Conservation (phyloP, 2,888 invertebrate genomes). For the Tenthredo distinguenda region DNA sequence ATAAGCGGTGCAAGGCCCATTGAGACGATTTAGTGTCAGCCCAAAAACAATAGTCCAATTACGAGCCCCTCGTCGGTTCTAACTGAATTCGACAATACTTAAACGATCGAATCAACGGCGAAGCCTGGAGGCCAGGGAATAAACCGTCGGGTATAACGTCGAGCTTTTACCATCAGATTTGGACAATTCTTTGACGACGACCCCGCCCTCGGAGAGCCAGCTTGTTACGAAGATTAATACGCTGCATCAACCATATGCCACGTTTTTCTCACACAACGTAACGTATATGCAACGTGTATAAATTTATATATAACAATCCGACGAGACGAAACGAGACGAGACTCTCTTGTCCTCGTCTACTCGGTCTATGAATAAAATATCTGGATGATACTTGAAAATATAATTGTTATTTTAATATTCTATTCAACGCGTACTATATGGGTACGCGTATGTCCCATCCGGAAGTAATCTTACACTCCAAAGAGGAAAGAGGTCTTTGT, state of each 20-base stretch:
- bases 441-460: background rate
- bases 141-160: background rate
- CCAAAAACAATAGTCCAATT: conserved; percentile 59
- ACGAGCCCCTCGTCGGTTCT: conserved; percentile 34
- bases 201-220: conserved; percentile 55
- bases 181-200: conserved; percentile 47
- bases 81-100: conserved; percentile 48
- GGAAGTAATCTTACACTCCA: conserved; percentile 35
- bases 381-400: conserved; percentile 47
- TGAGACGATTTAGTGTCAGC: conserved; percentile 59
- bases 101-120: conserved; percentile 40
- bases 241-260: conserved; percentile 60
- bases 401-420: conserved; percentile 48
- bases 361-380: conserved; percentile 51
- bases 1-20: conserved; percentile 58
- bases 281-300: background rate
- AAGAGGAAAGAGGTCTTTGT: conserved; percentile 11
- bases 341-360: background rate
- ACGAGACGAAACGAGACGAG: background rate
- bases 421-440: conserved; percentile 5
- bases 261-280: conserved; percentile 56
- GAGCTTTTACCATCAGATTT: background rate
- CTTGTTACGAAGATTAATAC: conserved; percentile 62
- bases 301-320: background rate
- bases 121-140: background rate